A percentile compares a stretch with the other conserved stretches of the same genome.
These are phyloP conservation scores for Dromas ardeola DNA, from an alignment of 2,113 vertebrate genomes.

Conservation along the genomic window DNA sequence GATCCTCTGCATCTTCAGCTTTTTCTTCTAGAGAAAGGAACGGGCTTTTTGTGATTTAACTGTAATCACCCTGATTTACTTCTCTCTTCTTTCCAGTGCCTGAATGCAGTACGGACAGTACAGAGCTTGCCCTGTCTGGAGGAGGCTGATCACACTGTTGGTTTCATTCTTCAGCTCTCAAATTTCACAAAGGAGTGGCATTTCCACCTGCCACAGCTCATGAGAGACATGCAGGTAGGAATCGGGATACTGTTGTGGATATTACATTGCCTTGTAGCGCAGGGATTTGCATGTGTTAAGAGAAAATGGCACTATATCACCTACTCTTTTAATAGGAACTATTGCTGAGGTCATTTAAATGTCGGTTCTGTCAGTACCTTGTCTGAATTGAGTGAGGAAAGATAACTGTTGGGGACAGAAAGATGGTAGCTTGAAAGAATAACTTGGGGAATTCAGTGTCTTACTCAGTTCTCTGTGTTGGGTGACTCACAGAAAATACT, in stretches of 20 bases:
- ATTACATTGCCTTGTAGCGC: background rate
- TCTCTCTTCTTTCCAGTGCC: conserved; percentile 78
- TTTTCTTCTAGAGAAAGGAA: background rate
- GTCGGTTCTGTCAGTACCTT: background rate
- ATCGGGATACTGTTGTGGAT: background rate
- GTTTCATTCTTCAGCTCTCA: conserved; percentile 95
- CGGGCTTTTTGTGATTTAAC: background rate
- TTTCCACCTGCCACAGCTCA: conserved; percentile 93
- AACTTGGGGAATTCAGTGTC: background rate
- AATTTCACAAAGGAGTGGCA: conserved; percentile 96
- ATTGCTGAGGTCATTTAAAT: background rate
- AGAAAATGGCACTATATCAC: background rate
- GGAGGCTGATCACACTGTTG: conserved; percentile 95
- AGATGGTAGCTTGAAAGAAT: background rate
- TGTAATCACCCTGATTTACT: background rate
- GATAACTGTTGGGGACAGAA: background rate
- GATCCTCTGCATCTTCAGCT: background rate
- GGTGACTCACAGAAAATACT: background rate
- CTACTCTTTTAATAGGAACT: background rate
- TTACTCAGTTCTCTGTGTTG: background rate
- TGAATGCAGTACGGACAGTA: conserved; percentile 91
- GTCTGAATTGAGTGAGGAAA: background rate
- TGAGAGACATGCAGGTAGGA: conserved; percentile 88
- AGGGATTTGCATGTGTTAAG: background rate
- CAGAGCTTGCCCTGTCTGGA: conserved; percentile 94